A percentile compares a stretch with the other conserved stretches of the same genome.
phyloP scores from a whole-genome alignment of 2,797 vertebrate species.

The Ceryle rudis region DNA sequence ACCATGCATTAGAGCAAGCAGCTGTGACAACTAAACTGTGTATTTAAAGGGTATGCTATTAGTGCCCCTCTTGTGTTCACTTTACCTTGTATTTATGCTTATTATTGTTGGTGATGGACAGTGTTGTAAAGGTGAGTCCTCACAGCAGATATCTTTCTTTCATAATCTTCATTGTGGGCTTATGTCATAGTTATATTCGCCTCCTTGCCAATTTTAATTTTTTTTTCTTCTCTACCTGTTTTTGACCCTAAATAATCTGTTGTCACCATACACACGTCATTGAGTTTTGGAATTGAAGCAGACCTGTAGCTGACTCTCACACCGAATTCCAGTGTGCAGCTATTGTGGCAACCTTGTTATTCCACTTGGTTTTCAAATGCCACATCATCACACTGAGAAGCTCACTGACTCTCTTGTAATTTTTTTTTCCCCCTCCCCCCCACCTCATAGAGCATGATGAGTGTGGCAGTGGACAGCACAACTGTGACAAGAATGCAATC shows the following conservation, averaged over 20 bases:
- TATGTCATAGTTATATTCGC: neutral
- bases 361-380: neutral
- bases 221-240: neutral
- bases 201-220: neutral
- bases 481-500: conserved; percentile 91
- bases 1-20: neutral
- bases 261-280: rapidly evolving
- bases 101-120: neutral
- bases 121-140: neutral
- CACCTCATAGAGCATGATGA: conserved; percentile 87
- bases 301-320: neutral
- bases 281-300: neutral
- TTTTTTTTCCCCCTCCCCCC: rapidly evolving
- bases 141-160: neutral
- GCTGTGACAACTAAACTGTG: neutral
- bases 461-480: conserved; percentile 83
- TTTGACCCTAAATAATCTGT: neutral
- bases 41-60: rapidly evolving
- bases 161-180: neutral
- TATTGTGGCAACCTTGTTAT: neutral
- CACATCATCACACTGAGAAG: neutral
- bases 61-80: neutral
- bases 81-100: neutral
- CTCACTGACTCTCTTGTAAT: neutral
- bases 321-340: neutral